phyloP scores from a whole-genome alignment of 2,113 vertebrate genomes.

The rabbit (Oryctolagus cuniculus) region DNA sequence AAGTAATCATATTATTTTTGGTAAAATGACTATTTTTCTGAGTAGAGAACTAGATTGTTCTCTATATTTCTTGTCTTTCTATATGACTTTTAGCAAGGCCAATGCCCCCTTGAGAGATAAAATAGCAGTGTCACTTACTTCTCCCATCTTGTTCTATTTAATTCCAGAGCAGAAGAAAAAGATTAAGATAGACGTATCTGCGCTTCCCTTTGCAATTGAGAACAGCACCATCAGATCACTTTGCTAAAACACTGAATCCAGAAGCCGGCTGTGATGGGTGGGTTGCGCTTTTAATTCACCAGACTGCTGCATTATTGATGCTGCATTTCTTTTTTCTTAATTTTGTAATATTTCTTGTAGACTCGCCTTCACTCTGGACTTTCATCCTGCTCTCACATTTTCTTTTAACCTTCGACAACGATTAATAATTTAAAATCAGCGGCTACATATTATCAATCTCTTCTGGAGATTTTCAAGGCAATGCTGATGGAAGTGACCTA shows the following conservation, averaged over 20 bases:
- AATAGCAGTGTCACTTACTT: not conserved
- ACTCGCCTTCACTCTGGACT: slow-evolving; percentile 53
- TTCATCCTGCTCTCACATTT: slow-evolving; percentile 57
- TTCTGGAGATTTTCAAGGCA: slow-evolving; percentile 63
- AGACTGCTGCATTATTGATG: slow-evolving; percentile 80
- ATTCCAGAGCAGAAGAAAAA: not conserved
- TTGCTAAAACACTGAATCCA: slow-evolving; percentile 33
- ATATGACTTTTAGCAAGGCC: slow-evolving; percentile 38
- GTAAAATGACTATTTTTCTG: slow-evolving; percentile 39
- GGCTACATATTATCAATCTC: slow-evolving; percentile 25
- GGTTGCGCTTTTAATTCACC: not conserved
- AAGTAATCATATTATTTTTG: slow-evolving; percentile 13
- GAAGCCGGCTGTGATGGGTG: not conserved
- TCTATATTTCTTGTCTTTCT: not conserved
- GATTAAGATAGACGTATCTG: not conserved
- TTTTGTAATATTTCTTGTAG: slow-evolving; percentile 64
- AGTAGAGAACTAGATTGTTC: slow-evolving; percentile 28
- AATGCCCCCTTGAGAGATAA: not conserved
- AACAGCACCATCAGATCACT: not conserved
- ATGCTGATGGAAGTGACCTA: slow-evolving; percentile 29
- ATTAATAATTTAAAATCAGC: slow-evolving; percentile 66
- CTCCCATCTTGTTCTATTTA: slow-evolving; percentile 30
- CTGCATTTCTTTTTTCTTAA: slow-evolving; percentile 67
- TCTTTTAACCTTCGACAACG: slow-evolving; percentile 45
- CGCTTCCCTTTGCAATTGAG: not conserved